Evolutionary conservation across 2,113 vertebrate species (phyloP).

Genomic region (Planiliza haematocheilus): DNA sequence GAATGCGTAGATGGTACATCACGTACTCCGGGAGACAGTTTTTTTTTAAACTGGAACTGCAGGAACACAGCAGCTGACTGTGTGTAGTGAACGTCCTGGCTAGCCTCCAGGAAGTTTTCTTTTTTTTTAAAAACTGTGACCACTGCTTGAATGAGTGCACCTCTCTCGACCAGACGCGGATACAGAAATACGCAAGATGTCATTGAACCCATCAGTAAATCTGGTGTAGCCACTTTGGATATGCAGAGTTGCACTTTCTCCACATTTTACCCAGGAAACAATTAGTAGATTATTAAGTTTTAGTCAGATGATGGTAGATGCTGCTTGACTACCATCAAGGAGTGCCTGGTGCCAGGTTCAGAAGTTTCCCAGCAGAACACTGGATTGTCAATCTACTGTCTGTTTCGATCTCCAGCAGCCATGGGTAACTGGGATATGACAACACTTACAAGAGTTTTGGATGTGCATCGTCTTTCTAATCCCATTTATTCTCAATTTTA

Average conservation of each 20-base stretch:
- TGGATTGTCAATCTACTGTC: too few species aligned
- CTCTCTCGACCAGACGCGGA: conserved; percentile 14
- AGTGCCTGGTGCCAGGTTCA: too few species aligned
- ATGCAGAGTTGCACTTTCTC: too few species aligned
- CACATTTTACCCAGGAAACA: neutral
- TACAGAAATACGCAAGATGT: neutral
- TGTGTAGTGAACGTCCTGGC: conserved; percentile 43
- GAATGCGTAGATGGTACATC: conserved; percentile 50
- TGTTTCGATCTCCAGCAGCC: too few species aligned
- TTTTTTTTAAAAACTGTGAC: neutral
- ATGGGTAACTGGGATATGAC: too few species aligned
- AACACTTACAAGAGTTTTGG: too few species aligned
- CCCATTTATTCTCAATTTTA: too few species aligned
- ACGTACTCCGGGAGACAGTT: conserved; percentile 11
- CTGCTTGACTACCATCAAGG: too few species aligned
- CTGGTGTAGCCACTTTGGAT: neutral
- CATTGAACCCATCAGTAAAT: neutral
- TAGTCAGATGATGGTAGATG: too few species aligned
- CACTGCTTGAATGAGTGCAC: conserved; percentile 24
- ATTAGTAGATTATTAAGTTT: too few species aligned
- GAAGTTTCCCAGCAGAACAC: too few species aligned
- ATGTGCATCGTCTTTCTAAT: too few species aligned
- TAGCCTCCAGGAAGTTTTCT: conserved; percentile 36
- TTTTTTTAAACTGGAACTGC: conserved; percentile 29
- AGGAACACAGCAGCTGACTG: conserved; percentile 56